These are phyloP conservation scores for Tetheella fluctuosa DNA, from an alignment of 2,888 invertebrate species.

Conservation along the genomic window DNA sequence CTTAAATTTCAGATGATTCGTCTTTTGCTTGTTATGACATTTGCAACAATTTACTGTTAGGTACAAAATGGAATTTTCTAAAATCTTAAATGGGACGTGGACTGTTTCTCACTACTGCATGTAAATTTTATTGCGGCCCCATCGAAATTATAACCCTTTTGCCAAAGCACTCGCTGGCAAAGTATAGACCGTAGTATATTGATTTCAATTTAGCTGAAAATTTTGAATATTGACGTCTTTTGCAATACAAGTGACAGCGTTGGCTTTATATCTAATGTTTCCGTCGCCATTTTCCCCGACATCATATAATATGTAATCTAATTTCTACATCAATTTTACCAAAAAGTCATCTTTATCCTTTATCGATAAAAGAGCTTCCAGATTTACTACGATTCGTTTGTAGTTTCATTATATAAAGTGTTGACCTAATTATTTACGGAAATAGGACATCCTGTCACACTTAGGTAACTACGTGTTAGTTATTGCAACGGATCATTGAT, in stretches of 20 bases:
- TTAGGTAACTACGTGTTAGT: background rate
- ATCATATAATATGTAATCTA: no score
- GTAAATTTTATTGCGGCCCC: conserved; percentile 5
- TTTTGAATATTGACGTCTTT: background rate
- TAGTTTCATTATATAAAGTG: background rate
- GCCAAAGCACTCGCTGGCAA: background rate
- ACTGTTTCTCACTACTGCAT: background rate
- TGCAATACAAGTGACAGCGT: no score
- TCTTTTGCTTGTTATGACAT: no score
- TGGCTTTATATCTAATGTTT: no score
- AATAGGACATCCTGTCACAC: background rate
- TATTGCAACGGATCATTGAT: background rate
- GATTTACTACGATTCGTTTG: no score
- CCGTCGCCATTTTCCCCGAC: no score
- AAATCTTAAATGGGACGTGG: background rate
- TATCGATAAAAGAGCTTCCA: no score
- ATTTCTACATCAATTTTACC: no score
- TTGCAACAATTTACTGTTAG: no score
- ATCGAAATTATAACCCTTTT: background rate
- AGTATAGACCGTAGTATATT: background rate
- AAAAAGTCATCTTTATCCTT: no score
- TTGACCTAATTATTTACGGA: background rate
- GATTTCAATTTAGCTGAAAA: background rate
- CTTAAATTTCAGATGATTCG: no score
- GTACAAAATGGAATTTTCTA: no score